Evolutionary conservation across 2,888 invertebrate species (phyloP).

Genomic region (Drosophila greeni): DNA sequence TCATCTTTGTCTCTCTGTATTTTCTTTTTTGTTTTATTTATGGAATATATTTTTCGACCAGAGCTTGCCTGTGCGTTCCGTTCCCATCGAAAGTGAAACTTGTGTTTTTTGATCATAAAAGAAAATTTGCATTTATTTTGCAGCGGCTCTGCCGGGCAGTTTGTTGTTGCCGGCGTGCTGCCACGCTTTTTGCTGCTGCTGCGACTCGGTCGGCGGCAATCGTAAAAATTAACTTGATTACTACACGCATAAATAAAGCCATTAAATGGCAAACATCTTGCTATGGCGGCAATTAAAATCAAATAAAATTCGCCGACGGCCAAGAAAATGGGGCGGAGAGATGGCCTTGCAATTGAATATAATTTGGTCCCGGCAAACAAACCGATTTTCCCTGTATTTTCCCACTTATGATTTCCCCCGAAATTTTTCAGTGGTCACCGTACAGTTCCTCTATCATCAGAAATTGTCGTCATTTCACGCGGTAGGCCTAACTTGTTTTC

Average conservation of each 20-base stretch:
- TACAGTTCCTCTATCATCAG: background rate
- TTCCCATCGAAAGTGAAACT: conserved; percentile 67
- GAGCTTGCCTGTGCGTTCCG: conserved; percentile 26
- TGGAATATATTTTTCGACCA: conserved; percentile 12
- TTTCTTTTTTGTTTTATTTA: conserved; percentile 4
- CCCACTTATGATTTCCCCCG: conserved; percentile 2
- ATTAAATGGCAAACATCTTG: conserved; percentile 64
- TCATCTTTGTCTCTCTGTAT: conserved; percentile 23
- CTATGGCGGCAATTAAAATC: conserved; percentile 65
- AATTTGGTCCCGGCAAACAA: conserved; percentile 1
- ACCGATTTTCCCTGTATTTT: conserved; percentile 13
- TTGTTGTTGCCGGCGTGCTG: conserved; percentile 36
- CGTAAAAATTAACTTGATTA: conserved; percentile 73
- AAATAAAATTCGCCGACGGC: conserved; percentile 62
- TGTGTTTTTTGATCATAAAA: conserved; percentile 50
- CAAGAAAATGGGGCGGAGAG: conserved; percentile 27
- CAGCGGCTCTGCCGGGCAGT: conserved; percentile 31
- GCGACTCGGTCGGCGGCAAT: conserved; percentile 56
- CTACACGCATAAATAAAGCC: conserved; percentile 73
- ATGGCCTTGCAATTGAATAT: conserved; percentile 28
- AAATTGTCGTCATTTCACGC: background rate
- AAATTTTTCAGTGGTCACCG: conserved; percentile 1
- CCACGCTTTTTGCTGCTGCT: conserved; percentile 29
- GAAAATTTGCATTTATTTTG: conserved; percentile 70
- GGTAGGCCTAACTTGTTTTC: conserved; percentile 22